Evolutionary conservation across 1,140 invertebrate species (phyloP).

Genomic region (Drosophila kurseongensis): DNA sequence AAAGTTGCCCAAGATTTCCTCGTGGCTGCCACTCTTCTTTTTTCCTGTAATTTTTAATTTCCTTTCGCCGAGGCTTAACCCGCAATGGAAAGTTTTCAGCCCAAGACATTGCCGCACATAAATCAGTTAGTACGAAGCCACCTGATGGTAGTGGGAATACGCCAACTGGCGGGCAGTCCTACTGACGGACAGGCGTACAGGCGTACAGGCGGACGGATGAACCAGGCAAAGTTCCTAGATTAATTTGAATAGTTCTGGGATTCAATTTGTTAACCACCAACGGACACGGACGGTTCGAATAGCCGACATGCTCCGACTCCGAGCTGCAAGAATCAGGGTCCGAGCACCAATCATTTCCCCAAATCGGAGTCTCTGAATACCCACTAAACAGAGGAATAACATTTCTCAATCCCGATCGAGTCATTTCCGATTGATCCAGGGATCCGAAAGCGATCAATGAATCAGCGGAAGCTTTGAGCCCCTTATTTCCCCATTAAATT

Average conservation of each 20-base stretch:
- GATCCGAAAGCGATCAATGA: no score
- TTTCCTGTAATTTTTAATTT: conserved; percentile 48
- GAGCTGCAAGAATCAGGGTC: not conserved
- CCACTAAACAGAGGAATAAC: no score
- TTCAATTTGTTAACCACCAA: conserved; percentile 30
- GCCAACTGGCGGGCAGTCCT: conserved; percentile 10
- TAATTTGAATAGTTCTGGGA: conserved; percentile 38
- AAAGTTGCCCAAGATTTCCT: conserved; percentile 49
- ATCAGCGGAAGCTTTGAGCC: no score
- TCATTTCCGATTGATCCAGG: no score
- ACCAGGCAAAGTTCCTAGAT: conserved; percentile 24
- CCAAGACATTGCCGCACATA: conserved; percentile 37
- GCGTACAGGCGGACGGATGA: conserved; percentile 11
- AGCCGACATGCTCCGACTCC: no score
- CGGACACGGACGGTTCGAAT: no score
- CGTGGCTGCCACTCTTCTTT: conserved; percentile 12
- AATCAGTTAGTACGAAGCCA: conserved; percentile 36
- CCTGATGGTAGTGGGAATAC: conserved; percentile 32
- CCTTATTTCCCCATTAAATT: no score
- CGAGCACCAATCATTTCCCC: conserved; percentile 9
- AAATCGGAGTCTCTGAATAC: not conserved
- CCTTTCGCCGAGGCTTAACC: conserved; percentile 32
- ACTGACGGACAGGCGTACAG: conserved; percentile 1
- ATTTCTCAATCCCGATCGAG: no score
- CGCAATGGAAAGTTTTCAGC: conserved; percentile 6